Conservation (phyloP, 2,797 vertebrate species). For the Tauraco hartlaubi region DNA sequence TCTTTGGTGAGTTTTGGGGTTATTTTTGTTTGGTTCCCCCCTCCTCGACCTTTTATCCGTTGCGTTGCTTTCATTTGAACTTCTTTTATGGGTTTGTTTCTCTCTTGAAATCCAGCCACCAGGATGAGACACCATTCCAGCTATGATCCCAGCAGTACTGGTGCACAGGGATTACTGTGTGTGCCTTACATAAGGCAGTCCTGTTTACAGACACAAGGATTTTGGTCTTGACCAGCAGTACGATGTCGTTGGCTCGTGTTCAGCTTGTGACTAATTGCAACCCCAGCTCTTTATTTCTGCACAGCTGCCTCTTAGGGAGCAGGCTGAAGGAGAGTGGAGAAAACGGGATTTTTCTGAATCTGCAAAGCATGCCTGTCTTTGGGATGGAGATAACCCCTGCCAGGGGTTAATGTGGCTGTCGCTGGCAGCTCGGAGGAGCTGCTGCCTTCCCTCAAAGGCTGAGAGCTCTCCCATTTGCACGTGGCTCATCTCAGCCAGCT, state of each 20-base stretch:
- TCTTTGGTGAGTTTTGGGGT: not conserved
- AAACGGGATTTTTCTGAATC: not conserved
- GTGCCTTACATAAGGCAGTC: slow-evolving; percentile 1
- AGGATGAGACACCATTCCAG: not conserved
- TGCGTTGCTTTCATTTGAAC: not conserved
- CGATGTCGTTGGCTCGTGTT: not conserved
- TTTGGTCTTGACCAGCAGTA: slow-evolving; percentile 28
- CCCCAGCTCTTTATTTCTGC: slow-evolving; percentile 30
- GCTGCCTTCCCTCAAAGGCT: not conserved
- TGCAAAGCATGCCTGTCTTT: not conserved
- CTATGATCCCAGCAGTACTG: not conserved
- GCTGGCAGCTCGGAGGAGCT: not conserved
- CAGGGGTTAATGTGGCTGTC: not conserved
- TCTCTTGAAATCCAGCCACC: not conserved
- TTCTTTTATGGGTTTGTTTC: not conserved
- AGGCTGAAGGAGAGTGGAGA: not conserved
- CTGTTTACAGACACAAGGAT: slow-evolving; percentile 5
- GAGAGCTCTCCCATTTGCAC: not conserved
- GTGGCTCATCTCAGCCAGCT: not conserved
- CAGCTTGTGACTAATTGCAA: slow-evolving; percentile 22
- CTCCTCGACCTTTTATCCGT: not conserved
- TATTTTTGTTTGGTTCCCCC: not conserved
- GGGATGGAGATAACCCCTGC: not conserved
- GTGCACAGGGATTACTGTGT: not conserved
- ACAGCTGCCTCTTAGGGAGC: not conserved